Conservation (phyloP, 2,113 vertebrate species). For the Triplophysa siluroides region DNA sequence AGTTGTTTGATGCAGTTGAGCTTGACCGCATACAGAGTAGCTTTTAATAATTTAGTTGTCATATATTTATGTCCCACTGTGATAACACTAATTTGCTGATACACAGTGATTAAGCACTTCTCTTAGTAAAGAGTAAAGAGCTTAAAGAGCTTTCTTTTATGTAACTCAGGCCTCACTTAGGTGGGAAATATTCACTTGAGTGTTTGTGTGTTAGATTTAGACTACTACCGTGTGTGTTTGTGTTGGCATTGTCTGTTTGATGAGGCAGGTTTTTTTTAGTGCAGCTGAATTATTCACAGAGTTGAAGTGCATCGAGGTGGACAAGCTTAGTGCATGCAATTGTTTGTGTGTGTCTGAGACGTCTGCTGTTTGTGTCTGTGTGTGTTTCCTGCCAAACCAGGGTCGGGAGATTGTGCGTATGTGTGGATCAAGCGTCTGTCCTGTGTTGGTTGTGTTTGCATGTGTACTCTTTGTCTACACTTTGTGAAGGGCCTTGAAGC, state of each 20-base stretch:
- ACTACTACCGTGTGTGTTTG: conserved; percentile 49
- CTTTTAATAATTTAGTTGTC: conserved; percentile 60
- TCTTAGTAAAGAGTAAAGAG: background rate
- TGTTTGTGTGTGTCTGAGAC: conserved; percentile 10
- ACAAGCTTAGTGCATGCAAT: conserved; percentile 50
- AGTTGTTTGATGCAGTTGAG: conserved; percentile 56
- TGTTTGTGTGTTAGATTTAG: background rate
- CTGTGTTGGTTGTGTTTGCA: background rate
- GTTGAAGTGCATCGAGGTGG: conserved; percentile 65
- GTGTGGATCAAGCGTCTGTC: background rate
- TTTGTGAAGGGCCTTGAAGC: conserved; percentile 6
- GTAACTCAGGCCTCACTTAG: background rate
- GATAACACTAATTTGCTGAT: conserved; percentile 23
- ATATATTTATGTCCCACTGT: conserved; percentile 50
- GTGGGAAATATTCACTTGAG: background rate
- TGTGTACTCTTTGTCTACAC: background rate
- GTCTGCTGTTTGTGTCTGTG: conserved; percentile 37
- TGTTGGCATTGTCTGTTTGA: conserved; percentile 59
- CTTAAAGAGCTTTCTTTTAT: background rate
- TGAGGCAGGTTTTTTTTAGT: conserved; percentile 75
- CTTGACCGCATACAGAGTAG: conserved; percentile 58
- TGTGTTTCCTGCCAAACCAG: conserved; percentile 26
- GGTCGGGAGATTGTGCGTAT: conserved; percentile 8
- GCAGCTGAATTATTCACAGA: conserved; percentile 74
- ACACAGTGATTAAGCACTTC: background rate